phyloP scores from a whole-genome alignment of 37 sponge, comb jelly and placozoan species.

The Halichondria panicea region DNA sequence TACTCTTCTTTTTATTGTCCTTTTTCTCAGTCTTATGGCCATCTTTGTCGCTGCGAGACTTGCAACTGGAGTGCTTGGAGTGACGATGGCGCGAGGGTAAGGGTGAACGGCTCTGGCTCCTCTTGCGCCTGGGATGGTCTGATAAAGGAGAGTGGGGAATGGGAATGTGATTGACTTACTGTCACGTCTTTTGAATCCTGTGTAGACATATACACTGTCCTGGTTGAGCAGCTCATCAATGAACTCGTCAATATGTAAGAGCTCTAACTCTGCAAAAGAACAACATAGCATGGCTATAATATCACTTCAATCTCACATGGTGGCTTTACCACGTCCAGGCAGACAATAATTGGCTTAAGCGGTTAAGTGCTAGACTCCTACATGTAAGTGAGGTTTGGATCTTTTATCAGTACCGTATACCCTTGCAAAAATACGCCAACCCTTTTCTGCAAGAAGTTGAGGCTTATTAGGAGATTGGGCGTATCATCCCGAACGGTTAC shows the following conservation, averaged over 20 bases:
- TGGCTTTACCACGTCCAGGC: too few relatives aligned
- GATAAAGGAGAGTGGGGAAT: conserved; percentile 6
- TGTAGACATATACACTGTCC: conserved; percentile 85
- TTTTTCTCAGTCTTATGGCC: conserved; percentile 10
- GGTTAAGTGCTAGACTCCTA: too few relatives aligned
- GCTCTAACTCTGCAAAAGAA: conserved; percentile 63
- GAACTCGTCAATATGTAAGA: conserved; percentile 91
- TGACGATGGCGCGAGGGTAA: background rate
- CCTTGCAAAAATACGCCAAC: too few relatives aligned
- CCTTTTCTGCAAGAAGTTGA: too few relatives aligned
- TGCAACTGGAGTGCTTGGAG: background rate
- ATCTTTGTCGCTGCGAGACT: conserved; percentile 6
- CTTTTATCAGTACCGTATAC: too few relatives aligned
- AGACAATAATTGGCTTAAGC: too few relatives aligned
- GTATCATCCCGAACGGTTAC: too few relatives aligned
- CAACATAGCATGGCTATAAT: too few relatives aligned
- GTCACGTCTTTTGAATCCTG: conserved; percentile 65
- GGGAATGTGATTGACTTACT: conserved; percentile 34
- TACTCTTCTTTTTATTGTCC: conserved; percentile 33
- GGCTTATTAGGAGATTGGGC: too few relatives aligned
- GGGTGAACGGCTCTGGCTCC: conserved; percentile 20
- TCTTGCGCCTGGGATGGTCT: background rate
- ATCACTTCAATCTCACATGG: too few relatives aligned
- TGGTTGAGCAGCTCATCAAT: conserved; percentile 81
- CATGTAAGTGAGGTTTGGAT: too few relatives aligned